Base-by-base conservation (phyloP, 2,113 vertebrate genomes). In the Laterallus jamaicensis region DNA sequence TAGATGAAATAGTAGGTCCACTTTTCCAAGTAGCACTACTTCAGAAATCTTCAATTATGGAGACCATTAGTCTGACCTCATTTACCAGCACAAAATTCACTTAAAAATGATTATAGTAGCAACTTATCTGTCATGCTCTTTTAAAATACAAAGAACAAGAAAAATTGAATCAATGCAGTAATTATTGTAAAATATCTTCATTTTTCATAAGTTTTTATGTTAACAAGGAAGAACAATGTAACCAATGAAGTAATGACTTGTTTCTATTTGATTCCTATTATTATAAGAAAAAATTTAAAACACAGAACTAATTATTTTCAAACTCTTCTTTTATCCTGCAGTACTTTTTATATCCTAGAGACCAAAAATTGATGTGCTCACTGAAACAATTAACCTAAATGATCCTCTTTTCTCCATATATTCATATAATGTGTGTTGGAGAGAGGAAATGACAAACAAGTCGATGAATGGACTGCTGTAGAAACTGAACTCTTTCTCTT, bases 371-470 rank as follows among this genome's bases (percentile, higher is more conserved):
- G 40, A 86, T 87, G 19, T 85, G 71, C 93, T 95, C 68, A 83
- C 73, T 94, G 42, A 32, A 88, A 86, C 86, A 96, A 97, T 94
- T 97, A 93, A 71, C 17, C 32, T 63, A 94, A 95, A 95, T 93
- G 29, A 21, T 56, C 24, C 22, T 94, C 58, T 68, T 59, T 84
- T 96, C 66, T 93, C 19, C 63, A 56, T 92, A 7, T 90, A 59
- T 86, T 96, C 20, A n/a, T 78, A 37, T 28, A 96, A 87, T 29
- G 12, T 60, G 22, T 93, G 32, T 76, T 93, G 76, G 94, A 92
- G 42, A 64, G 60, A 88, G 64, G 13, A 71, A 93, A 63, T 29
- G 37, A 73, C 22, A 88, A 95, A 60, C 13, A 79, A 93, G 31
- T 68, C 88, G 86, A 80, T 82, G 50, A 88, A 85, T 21, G 52